These are phyloP conservation scores for Kryphioiulus occultus DNA, from an alignment of 2,888 invertebrate genomes.

Conservation along the genomic window DNA sequence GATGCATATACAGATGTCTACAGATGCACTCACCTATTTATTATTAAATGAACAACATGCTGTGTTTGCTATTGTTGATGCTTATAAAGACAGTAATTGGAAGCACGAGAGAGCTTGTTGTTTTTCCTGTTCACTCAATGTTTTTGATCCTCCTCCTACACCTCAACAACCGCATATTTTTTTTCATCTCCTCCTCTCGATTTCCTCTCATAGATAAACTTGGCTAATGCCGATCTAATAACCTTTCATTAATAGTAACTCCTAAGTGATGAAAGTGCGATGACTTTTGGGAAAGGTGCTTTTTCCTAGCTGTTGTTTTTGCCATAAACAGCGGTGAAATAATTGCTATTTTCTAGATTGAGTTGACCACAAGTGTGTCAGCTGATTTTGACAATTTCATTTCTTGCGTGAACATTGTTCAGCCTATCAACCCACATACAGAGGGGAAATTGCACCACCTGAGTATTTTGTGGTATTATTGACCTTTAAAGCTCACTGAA, in stretches of 20 bases:
- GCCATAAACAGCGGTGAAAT: not conserved
- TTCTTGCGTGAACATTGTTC: not conserved
- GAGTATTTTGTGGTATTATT: too few species aligned
- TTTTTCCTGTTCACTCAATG: not conserved
- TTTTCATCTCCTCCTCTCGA: slow-evolving; percentile 9
- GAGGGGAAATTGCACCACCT: too few species aligned
- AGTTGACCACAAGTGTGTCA: not conserved
- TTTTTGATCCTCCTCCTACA: not conserved
- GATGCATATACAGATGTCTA: not conserved
- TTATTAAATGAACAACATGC: not conserved
- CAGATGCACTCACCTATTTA: not conserved
- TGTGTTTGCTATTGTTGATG: not conserved
- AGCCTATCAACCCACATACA: not conserved
- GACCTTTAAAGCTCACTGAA: too few species aligned
- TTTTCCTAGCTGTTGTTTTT: not conserved
- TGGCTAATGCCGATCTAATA: not conserved
- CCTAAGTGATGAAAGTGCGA: slow-evolving; percentile 1
- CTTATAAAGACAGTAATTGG: slow-evolving; percentile 1
- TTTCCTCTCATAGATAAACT: not conserved
- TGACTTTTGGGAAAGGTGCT: slow-evolving; percentile 8
- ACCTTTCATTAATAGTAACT: not conserved
- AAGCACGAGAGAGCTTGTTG: not conserved
- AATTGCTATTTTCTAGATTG: not conserved
- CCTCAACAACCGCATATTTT: not conserved
- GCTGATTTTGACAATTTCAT: not conserved